These are phyloP conservation scores for Volucella inanis DNA, from an alignment of 2,888 invertebrate genomes.

Conservation along the genomic window DNA sequence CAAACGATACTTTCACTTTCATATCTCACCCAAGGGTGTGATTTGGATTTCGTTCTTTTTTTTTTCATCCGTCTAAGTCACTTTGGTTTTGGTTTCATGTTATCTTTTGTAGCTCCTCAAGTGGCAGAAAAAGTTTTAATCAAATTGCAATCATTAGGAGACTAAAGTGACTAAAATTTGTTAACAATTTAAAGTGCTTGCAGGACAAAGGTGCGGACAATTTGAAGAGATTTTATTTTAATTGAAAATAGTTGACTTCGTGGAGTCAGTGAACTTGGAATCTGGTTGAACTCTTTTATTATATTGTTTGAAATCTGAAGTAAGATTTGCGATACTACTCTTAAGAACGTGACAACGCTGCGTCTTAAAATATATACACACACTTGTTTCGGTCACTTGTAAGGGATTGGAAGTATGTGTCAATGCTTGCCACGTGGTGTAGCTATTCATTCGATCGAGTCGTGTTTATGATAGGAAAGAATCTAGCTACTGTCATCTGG, in stretches of 20 bases:
- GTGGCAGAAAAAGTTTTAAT: slow-evolving; percentile 68
- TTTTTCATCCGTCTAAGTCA: neutral
- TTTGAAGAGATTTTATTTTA: slow-evolving; percentile 7
- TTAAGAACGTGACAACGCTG: too few species aligned
- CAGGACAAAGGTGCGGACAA: slow-evolving; percentile 10
- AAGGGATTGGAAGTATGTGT: too few species aligned
- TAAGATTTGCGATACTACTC: too few species aligned
- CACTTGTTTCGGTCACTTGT: too few species aligned
- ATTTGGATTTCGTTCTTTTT: slow-evolving; percentile 36
- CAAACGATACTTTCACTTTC: slow-evolving; percentile 58
- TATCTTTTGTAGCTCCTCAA: slow-evolving; percentile 41
- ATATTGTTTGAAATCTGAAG: too few species aligned
- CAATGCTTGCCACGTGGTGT: too few species aligned
- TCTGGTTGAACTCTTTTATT: too few species aligned
- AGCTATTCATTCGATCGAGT: too few species aligned
- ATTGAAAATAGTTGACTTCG: neutral
- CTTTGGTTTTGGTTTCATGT: slow-evolving; percentile 42
- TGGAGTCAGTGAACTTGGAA: too few species aligned
- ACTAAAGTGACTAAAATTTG: slow-evolving; percentile 8
- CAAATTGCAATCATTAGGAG: slow-evolving; percentile 50
- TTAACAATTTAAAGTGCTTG: slow-evolving; percentile 19
- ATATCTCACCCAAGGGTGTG: slow-evolving; percentile 55
- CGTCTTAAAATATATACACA: too few species aligned
- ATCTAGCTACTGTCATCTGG: too few species aligned
- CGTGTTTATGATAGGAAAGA: too few species aligned